Evolutionary conservation across 2,113 vertebrate species (phyloP).

Genomic region (Chamaea fasciata): DNA sequence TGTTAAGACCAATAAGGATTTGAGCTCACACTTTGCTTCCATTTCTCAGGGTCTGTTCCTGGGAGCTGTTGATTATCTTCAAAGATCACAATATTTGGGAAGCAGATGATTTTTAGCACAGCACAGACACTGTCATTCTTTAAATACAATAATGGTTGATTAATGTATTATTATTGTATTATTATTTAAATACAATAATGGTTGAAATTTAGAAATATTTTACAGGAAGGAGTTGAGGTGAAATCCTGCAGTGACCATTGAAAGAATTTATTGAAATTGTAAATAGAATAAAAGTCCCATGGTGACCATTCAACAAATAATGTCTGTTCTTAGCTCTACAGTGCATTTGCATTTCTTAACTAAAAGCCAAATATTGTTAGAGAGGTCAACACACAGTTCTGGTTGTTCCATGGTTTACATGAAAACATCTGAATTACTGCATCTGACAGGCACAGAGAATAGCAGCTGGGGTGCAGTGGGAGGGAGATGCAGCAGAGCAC

Average conservation of each 20-base stretch:
- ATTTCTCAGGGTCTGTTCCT: not conserved
- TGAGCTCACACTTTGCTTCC: not conserved
- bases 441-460: not conserved
- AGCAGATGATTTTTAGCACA: not conserved
- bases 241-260: not conserved
- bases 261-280: not conserved
- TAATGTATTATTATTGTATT: not conserved
- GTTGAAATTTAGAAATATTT: not conserved
- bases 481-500: not conserved
- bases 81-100: not conserved
- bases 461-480: not conserved
- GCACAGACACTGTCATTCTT: not conserved
- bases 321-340: not conserved
- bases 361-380: not conserved
- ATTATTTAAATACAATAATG: not conserved
- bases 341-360: slow-evolving; percentile 3
- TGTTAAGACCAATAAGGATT: not conserved
- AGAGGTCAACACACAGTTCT: not conserved
- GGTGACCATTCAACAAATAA: not conserved
- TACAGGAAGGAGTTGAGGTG: not conserved
- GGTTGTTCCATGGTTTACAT: not conserved
- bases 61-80: not conserved
- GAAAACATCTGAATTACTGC: not conserved
- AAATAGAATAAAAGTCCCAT: not conserved
- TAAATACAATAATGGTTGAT: not conserved